Evolutionary conservation across 1,140 invertebrate genomes (phyloP).

Genomic region (Physella acuta): DNA sequence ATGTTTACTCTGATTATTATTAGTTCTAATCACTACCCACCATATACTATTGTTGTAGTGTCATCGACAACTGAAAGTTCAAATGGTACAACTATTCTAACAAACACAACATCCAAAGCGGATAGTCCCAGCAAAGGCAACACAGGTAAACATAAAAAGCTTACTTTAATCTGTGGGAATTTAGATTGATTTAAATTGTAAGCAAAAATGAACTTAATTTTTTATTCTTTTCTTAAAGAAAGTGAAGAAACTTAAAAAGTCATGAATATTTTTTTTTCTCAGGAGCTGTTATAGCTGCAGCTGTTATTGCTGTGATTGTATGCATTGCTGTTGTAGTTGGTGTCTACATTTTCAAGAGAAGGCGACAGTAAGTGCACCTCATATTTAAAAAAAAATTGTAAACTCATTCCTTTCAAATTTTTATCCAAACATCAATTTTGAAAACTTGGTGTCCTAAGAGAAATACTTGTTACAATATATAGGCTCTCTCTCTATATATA

Average conservation of each 20-base stretch:
- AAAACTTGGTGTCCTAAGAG: background rate
- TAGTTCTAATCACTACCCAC: too few relatives aligned
- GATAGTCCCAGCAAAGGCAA: background rate
- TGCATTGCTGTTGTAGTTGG: constrained; percentile 8
- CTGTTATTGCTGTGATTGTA: constrained; percentile 4
- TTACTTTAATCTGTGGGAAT: background rate
- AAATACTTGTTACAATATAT: background rate
- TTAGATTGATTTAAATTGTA: background rate
- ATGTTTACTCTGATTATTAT: too few relatives aligned
- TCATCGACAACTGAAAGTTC: background rate
- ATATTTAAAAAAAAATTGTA: background rate
- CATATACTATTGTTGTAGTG: too few relatives aligned
- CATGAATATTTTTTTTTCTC: background rate
- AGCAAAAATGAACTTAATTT: background rate
- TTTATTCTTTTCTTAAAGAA: background rate
- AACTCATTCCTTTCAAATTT: background rate
- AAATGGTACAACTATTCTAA: background rate
- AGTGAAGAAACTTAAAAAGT: background rate
- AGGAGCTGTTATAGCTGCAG: constrained; percentile 4
- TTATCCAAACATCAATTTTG: background rate
- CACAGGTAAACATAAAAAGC: background rate
- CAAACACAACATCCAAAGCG: background rate
- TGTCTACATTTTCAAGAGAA: constrained; percentile 14
- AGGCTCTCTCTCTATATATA: background rate
- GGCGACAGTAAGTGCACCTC: constrained; percentile 14